Base-by-base conservation (phyloP, 2,113 vertebrate genomes). In the Petrocephalus zakoni region DNA sequence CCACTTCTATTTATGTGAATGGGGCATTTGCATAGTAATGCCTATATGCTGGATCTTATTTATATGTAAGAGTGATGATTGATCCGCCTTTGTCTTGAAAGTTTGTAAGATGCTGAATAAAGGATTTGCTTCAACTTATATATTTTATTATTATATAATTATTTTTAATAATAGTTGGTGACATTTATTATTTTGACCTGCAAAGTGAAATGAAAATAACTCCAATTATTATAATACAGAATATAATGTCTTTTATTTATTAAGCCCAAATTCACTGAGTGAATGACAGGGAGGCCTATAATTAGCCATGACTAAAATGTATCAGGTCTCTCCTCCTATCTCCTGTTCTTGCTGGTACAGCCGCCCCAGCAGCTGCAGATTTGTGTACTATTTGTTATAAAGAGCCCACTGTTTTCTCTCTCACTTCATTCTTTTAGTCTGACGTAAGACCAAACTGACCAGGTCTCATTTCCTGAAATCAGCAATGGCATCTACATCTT, bases 1-100 rank as follows among this genome's bases (percentile, higher is more conserved):
- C 42, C 81, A 88, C 56, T 88, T 88, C 49, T 84, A 53, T 61
- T 84, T 58, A 64, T 58, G 78, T 61, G 42, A 88, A 37, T 78
- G 34, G 13, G 42, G 37, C 49, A 81, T 81, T 75, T 72, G 47
- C 68, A 58, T 88, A 88, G 53, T 49, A n/a, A 88, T 58, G 37
- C 53, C 46, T 61, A 52, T 83, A 52, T 55, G n/a, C 37, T 83
- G 87, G 19, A 55, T 84, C 64, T 42, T 88, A 88, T 88, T 88
- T 88, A 88, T 82, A 83, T 49, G 53, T 61, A 83, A 88, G 19
- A 78, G 29, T 75, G 19, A 83, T 42, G 5, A 42, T 19, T 82
- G 84, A 56, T 8, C n/a, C 37, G 13, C 49, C 6, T 15, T 87
- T 72, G 61, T 81, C 13, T 83, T 29, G 49, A 53, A 56, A 37